Conservation (phyloP, 2,797 vertebrate species). For the Psittacula echo region DNA sequence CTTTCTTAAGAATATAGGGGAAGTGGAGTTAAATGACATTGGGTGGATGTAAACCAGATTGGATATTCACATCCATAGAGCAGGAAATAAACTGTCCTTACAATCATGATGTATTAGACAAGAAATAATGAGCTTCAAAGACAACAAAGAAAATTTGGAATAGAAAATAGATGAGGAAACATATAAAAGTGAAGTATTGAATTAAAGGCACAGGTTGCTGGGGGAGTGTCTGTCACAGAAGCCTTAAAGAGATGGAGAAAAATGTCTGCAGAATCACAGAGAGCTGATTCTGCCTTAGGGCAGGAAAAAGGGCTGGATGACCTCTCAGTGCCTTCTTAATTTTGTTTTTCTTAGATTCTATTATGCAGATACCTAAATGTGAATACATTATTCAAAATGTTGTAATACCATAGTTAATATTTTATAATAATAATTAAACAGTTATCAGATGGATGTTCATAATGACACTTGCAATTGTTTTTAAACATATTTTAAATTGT, state of each 20-base stretch:
- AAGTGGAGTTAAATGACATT: background rate
- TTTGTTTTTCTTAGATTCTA: background rate
- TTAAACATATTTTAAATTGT: background rate
- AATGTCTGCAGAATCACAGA: background rate
- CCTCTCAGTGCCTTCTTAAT: background rate
- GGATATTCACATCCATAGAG: background rate
- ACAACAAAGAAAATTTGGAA: background rate
- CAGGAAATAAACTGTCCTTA: background rate
- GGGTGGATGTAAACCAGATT: background rate
- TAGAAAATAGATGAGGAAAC: background rate
- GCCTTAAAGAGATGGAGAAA: background rate
- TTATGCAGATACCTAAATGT: background rate
- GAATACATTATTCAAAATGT: conserved; percentile 4
- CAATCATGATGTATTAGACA: background rate
- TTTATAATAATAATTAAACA: background rate
- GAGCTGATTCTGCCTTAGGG: background rate
- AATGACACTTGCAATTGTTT: background rate
- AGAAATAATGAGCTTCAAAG: background rate
- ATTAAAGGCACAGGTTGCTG: background rate
- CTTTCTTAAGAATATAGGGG: background rate
- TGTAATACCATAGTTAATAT: background rate
- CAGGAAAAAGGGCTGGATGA: background rate
- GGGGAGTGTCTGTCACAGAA: background rate
- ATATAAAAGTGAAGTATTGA: background rate
- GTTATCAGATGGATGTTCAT: background rate